Base-by-base conservation (phyloP, 2,113 vertebrate species). In the Misgurnus mizolepis region DNA sequence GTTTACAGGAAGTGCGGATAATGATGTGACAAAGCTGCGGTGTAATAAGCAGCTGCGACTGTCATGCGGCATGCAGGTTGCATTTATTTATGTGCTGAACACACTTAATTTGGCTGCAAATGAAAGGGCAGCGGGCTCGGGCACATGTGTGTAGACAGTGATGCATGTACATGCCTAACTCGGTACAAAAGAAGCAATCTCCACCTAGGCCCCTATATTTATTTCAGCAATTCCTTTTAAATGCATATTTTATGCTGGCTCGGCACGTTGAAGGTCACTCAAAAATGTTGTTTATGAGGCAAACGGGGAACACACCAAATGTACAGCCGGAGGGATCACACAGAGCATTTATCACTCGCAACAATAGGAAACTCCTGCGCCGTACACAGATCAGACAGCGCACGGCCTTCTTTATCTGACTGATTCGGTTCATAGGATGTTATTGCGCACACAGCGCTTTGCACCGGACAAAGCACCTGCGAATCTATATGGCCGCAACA, bases 161-260 rank as follows among this genome's bases (percentile, higher is more conserved):
- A 94, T 94, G 89, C 92, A 94, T 94, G 91, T 90, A 88, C 83
- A 82, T 60, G 83, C 84, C 85, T 86, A 88, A 88, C 79, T 75
- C 69, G 9, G 84, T 87, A 91, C 92, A 92, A 93, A 93, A 89
- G 88, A 93, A 92, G 89, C 91, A 89, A 93, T 93, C 91, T 91
- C 83, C 77, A 4, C 74, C 88, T 86, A 76, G 58, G 83, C 84
- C 86, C 67, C 86, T 82, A 86, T 84, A 87, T 89, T 87, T 82
- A 82, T 87, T 88, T 86, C 86, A 81, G 88, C 86, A 84, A 86
- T 88, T 90, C 88, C 85, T 85, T 90, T 89, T 92, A 91, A 93
- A 94, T 92, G 91, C 91, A 89, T 91, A 93, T 93, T 94, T 93
- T 93, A 89, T 93, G 92, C 92, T 94, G 92, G 90, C 92, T 93